Conservation (phyloP, 2,113 vertebrate species). For the Triplophysa tibetana region DNA sequence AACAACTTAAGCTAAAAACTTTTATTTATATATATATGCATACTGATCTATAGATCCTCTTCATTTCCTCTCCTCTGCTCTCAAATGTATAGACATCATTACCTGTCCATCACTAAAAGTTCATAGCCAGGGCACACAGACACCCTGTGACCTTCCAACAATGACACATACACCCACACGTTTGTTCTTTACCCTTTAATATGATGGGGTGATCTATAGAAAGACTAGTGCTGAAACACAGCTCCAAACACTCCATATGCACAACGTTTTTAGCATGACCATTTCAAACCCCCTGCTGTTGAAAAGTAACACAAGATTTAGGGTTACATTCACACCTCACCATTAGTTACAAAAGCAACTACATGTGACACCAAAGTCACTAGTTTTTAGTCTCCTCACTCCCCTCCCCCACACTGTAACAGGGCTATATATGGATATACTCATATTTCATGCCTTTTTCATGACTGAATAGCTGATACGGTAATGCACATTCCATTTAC, state of each 20-base stretch:
- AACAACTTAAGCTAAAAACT: constrained; percentile 10
- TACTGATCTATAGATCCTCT: neutral
- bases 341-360: constrained; percentile 27
- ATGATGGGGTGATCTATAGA: too few species aligned
- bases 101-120: constrained; percentile 44
- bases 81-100: constrained; percentile 32
- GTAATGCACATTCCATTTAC: too few species aligned
- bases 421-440: neutral
- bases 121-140: constrained; percentile 61
- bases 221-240: too few species aligned
- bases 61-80: neutral
- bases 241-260: neutral
- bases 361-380: constrained; percentile 43
- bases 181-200: neutral
- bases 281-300: constrained; percentile 23
- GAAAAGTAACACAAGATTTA: constrained; percentile 38
- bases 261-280: neutral
- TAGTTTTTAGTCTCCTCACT: neutral
- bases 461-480: too few species aligned
- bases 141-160: constrained; percentile 55
- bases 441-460: too few species aligned
- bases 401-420: constrained; percentile 1
- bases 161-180: neutral
- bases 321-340: constrained; percentile 29
- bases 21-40: neutral